phyloP scores from a whole-genome alignment of 2,797 vertebrate species.

The Alexandromys oeconomus region DNA sequence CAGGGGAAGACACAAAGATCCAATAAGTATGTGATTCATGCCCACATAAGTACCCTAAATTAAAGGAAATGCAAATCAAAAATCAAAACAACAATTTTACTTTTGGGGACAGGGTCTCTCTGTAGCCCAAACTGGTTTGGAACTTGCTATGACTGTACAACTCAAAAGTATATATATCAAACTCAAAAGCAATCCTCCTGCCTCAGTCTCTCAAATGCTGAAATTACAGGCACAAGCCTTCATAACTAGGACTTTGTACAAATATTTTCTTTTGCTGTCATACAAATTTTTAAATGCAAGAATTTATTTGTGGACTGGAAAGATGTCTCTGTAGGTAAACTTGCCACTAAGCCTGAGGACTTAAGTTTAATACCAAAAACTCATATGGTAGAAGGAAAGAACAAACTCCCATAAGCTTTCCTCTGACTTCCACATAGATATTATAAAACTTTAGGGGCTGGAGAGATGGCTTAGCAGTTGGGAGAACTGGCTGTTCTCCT shows the following conservation, averaged over 20 bases:
- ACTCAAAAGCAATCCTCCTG: too few relatives aligned
- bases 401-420: background rate
- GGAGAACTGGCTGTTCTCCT: too few relatives aligned
- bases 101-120: background rate
- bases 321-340: background rate
- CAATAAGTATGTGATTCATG: slow-evolving; percentile 39
- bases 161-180: background rate
- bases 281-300: background rate
- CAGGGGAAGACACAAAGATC: background rate
- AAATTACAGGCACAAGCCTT: background rate
- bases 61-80: slow-evolving; percentile 56
- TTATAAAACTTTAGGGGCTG: background rate
- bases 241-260: background rate
- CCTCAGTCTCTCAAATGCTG: background rate
- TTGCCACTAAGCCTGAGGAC: background rate
- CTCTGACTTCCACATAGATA: background rate
- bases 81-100: slow-evolving; percentile 32
- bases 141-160: background rate
- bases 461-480: too few relatives aligned
- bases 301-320: background rate
- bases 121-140: background rate
- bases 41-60: slow-evolving; percentile 32
- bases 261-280: background rate
- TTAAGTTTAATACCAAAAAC: background rate
- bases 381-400: background rate